phyloP scores from a whole-genome alignment of 2,888 invertebrate genomes.

The Diploptera punctata region DNA sequence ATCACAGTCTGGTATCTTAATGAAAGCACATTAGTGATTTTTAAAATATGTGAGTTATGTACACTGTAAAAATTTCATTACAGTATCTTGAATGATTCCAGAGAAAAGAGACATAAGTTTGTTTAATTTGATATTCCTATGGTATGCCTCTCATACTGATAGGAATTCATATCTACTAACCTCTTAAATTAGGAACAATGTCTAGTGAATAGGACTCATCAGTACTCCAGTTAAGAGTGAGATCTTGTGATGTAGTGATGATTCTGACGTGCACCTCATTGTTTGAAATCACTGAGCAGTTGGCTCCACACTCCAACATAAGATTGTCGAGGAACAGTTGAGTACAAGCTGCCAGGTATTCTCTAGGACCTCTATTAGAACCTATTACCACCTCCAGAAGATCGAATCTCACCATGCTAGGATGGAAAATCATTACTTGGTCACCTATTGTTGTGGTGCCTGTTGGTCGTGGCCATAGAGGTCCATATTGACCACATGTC shows the following conservation, averaged over 20 bases:
- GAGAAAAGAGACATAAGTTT: too few relatives aligned
- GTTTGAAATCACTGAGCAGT: constrained; percentile 57
- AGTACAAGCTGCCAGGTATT: constrained; percentile 14
- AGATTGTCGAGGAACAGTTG: constrained; percentile 62
- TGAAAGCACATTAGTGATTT: too few relatives aligned
- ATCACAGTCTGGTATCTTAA: too few relatives aligned
- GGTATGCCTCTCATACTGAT: too few relatives aligned
- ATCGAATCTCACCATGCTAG: constrained; percentile 26
- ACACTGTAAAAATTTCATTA: too few relatives aligned
- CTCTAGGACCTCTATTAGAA: background rate
- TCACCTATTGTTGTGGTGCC: constrained; percentile 45
- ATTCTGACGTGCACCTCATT: constrained; percentile 61
- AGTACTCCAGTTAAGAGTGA: constrained; percentile 68
- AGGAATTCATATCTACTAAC: too few relatives aligned
- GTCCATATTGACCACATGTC: constrained; percentile 70
- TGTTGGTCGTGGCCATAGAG: constrained; percentile 74
- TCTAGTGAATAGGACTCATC: constrained; percentile 72
- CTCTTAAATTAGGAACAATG: constrained; percentile 51
- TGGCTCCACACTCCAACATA: constrained; percentile 63
- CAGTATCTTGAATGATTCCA: too few relatives aligned
- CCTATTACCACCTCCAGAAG: background rate
- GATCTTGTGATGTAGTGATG: constrained; percentile 56
- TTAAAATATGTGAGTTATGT: too few relatives aligned
- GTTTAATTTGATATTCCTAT: too few relatives aligned
- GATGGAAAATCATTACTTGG: constrained; percentile 32